Evolutionary conservation across 2,113 vertebrate species (phyloP), one percentile per base, ranked within the genome.

Genomic region (Myocastor coypus): DNA sequence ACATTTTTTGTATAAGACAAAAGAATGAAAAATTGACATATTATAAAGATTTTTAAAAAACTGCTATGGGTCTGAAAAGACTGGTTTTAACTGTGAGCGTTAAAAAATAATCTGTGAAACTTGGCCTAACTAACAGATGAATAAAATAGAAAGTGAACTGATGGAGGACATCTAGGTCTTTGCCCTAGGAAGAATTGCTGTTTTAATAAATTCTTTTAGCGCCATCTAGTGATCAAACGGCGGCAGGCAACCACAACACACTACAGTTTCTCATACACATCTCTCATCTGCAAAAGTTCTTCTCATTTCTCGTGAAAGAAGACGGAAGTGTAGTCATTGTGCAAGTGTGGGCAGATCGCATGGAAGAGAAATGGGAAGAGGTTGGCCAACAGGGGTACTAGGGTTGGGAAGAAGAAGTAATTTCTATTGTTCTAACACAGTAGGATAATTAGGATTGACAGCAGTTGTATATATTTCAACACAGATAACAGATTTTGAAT

Each of bases 181-280:
- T 34, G 22, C 1, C 3, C 16, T 2, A 32, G 17, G 50, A 94
- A 37, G 28, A 92, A 5, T 10, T 16, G 28, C 66, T 37, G 10
- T 77, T 92, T 32, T 52, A 71, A 61, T 55, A 66, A 96, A 34
- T 82, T 96, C 88, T 96, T 92, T 91, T 55, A 32, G 89, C 11
- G 96, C 97, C 98, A 97, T 93, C 98, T 98, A 97, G 96, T 95
- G 98, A 22, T 17, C 0, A 30, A 34, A 5, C 7, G 0, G 20
- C 89, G 22, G 26, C 80, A 96, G 24, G 68, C 89, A 94, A 16
- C 52, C 42, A 14, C 57, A 75, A 73, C 22, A 37, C 13, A 87
- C 13, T 14, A 8, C 69, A 17, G 14, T 24, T 24, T 46, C 3
- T 8, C 37, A 11, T 8, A 22, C 30, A 28, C 28, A 12, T 57